Evolutionary conservation across 1,140 invertebrate species (phyloP).

Genomic region (Bombus confusus): DNA sequence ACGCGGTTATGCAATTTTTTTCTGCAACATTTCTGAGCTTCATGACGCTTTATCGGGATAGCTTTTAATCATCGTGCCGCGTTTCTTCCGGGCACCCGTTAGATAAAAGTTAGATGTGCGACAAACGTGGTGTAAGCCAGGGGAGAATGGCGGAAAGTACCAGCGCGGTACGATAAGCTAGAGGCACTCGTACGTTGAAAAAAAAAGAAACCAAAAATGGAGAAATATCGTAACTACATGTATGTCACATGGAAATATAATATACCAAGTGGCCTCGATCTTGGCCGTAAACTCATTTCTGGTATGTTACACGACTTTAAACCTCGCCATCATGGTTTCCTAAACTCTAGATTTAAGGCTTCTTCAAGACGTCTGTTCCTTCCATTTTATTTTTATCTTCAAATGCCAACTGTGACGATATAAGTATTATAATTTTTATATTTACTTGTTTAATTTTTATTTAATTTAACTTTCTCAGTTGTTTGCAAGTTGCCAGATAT

Average conservation of each 20-base stretch:
- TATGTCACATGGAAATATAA: conserved; percentile 20
- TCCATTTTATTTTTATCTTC: background rate
- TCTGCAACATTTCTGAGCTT: background rate
- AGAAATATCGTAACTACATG: conserved; percentile 23
- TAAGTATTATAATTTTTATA: background rate
- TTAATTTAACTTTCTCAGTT: too few species aligned
- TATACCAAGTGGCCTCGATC: conserved; percentile 26
- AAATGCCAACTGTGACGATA: background rate
- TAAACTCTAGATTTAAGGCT: background rate
- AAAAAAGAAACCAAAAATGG: background rate
- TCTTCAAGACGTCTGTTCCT: too few species aligned
- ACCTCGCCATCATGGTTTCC: background rate
- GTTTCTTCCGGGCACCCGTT: conserved; percentile 33
- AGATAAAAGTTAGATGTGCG: conserved; percentile 24
- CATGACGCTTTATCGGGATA: conserved; percentile 7
- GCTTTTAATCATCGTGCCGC: conserved; percentile 29
- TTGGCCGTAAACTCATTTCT: background rate
- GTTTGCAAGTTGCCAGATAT: too few species aligned
- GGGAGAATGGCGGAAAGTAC: conserved; percentile 20
- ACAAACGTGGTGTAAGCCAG: conserved; percentile 10
- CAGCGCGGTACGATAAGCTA: conserved; percentile 28
- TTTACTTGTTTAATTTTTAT: background rate
- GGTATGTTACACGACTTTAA: conserved; percentile 6
- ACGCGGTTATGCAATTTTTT: background rate
- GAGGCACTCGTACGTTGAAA: conserved; percentile 6